Percentiles rank a stretch among this genome's conserved stretches.
These are phyloP conservation scores for Nebria brevicollis DNA, from an alignment of 2,888 invertebrate genomes.

Conservation along the genomic window DNA sequence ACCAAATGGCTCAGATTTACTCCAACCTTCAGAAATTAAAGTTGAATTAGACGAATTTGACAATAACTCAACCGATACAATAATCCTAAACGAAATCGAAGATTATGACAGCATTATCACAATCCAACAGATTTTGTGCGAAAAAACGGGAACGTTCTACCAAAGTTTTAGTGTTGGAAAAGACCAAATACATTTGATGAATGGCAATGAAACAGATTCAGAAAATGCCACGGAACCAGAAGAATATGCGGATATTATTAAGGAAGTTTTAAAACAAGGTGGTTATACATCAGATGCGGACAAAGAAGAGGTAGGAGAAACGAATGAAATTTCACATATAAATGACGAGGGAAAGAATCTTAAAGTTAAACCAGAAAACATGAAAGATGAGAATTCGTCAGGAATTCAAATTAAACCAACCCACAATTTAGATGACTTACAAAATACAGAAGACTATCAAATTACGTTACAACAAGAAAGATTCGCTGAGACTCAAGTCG, in stretches of 20 bases:
- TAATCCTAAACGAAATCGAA: neutral
- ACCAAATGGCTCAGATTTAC: neutral
- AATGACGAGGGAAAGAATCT: neutral
- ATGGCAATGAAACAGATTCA: slow-evolving; percentile 1
- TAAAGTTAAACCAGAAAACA: neutral
- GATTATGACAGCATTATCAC: neutral
- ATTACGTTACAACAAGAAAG: neutral
- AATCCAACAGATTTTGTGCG: slow-evolving; percentile 25
- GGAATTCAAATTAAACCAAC: neutral
- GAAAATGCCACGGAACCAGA: neutral
- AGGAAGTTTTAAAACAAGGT: neutral
- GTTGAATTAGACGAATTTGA: neutral
- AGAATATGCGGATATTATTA: neutral
- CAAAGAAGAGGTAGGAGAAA: neutral
- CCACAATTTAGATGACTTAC: neutral
- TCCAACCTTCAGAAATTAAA: neutral
- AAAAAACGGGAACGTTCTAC: slow-evolving; percentile 22
- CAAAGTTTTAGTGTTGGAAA: neutral
- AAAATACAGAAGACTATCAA: neutral
- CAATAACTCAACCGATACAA: neutral
- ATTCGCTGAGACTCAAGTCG: neutral
- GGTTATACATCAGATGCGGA: neutral
- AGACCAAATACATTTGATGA: neutral
- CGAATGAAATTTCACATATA: neutral
- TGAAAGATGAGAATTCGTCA: neutral